These are phyloP conservation scores for Corythornis cristatus DNA, from an alignment of 2,113 vertebrate genomes.

Conservation along the genomic window DNA sequence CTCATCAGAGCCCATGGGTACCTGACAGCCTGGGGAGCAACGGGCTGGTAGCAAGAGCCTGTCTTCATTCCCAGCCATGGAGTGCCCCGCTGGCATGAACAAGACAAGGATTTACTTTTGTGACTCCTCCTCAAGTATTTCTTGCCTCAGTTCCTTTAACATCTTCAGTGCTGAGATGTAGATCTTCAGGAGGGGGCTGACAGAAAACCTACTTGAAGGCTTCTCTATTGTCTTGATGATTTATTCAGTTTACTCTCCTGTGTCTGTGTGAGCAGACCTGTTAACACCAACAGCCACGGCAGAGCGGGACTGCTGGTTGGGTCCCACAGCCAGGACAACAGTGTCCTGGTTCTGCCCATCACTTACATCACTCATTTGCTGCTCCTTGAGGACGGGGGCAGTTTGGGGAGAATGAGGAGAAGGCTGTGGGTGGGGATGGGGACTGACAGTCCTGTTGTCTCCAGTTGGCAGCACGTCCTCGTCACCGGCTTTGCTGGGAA, in stretches of 20 bases:
- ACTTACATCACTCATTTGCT: background rate
- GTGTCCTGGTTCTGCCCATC: rapidly evolving
- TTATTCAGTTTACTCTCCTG: background rate
- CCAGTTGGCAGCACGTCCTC: constrained; percentile 94
- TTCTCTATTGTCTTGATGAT: background rate
- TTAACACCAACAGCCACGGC: background rate
- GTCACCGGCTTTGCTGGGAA: constrained; percentile 91
- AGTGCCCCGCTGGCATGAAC: background rate
- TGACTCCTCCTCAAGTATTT: background rate
- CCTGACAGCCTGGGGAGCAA: background rate
- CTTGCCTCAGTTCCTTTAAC: background rate
- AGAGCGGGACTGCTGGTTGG: too few species aligned
- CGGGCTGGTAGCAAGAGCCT: rapidly evolving
- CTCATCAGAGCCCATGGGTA: rapidly evolving
- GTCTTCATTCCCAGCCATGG: rapidly evolving
- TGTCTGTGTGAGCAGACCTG: background rate
- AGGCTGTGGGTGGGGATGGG: background rate
- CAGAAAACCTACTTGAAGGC: background rate
- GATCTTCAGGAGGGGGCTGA: background rate
- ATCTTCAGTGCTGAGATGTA: background rate
- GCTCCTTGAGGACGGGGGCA: background rate
- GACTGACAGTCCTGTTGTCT: background rate
- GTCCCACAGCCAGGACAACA: background rate
- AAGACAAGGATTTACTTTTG: background rate
- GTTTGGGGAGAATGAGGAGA: background rate